Percentiles rank a stretch among this genome's conserved stretches.
These are phyloP conservation scores for Sclerurus mexicanus DNA, from an alignment of 2,113 vertebrate genomes.

Conservation along the genomic window DNA sequence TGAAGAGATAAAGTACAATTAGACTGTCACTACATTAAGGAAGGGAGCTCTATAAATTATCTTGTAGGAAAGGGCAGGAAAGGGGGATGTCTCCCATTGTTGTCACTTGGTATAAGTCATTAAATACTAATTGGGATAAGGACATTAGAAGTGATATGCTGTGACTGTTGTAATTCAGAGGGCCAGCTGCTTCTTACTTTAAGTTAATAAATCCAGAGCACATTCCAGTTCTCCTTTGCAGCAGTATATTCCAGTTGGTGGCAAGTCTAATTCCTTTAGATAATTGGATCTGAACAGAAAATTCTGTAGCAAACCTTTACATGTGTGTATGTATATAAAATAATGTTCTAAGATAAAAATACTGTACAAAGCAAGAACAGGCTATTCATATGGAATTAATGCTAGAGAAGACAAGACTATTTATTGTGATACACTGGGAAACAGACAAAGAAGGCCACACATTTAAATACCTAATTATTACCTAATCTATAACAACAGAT, in stretches of 20 bases:
- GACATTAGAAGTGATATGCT: background rate
- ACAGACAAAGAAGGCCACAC: background rate
- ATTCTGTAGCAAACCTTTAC: background rate
- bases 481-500: background rate
- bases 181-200: background rate
- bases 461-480: background rate
- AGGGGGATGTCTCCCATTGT: background rate
- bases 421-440: background rate
- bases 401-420: background rate
- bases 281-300: background rate
- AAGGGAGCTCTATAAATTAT: background rate
- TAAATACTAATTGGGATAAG: background rate
- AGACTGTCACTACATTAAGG: background rate
- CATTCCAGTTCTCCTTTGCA: background rate
- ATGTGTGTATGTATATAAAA: rapidly evolving
- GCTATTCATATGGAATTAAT: background rate
- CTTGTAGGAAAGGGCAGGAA: background rate
- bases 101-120: background rate
- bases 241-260: background rate
- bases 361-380: background rate
- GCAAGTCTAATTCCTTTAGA: background rate
- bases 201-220: background rate
- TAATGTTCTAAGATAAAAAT: background rate
- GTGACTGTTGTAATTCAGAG: background rate
- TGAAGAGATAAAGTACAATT: background rate